Base-by-base conservation (phyloP, 2,113 vertebrate species). In the Telmatochromis brachygnathus region DNA sequence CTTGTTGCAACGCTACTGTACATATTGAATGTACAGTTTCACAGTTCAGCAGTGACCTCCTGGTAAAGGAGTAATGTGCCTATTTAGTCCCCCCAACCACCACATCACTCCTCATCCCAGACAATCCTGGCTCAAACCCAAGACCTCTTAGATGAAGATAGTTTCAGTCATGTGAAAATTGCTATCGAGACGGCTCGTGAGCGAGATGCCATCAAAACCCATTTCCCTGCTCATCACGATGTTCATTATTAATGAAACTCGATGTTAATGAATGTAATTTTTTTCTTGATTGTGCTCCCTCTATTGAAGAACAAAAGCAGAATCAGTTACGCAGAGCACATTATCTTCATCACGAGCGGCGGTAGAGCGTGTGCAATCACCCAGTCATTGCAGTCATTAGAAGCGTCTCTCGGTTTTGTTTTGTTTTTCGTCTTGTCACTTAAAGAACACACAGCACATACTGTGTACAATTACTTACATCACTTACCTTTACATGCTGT, bases 201-300 rank as follows among this genome's bases (percentile, higher is more conserved):
- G 21, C 30, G 51, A 75, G 23, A 85, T 53, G 75, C 55, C 54
- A 80, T 87, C 70, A 80, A 19, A 91, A 83, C 37, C 80, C 47
- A 84, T 88, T 88, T 83, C 79, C 65, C 56, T 47, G 51, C 81
- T 85, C 49, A 28, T 65, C 19, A 30, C 60, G 54, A 80, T 56
- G 30, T 86, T 91, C 86, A 81, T 84, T 88, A 79, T 87, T 86
- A 86, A 89, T 89, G 83, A 88, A 77, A n/a, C 26, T 80, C 37
- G 4, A 39, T 88, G 84, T 89, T 90, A 84, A 92, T 73, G 51
- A 79, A 84, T 86, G 42, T 77, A 5, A 70, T 68, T 81, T 80
- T 88, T 60, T 65, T 60, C 80, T 60, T 75, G 56, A 87, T 87
- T 90, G 60, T 19, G 47, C 53, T 90, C n/a, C 7, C 13, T 84